Evolutionary conservation across 2,113 vertebrate species (phyloP).

Genomic region (Anguilla rostrata): DNA sequence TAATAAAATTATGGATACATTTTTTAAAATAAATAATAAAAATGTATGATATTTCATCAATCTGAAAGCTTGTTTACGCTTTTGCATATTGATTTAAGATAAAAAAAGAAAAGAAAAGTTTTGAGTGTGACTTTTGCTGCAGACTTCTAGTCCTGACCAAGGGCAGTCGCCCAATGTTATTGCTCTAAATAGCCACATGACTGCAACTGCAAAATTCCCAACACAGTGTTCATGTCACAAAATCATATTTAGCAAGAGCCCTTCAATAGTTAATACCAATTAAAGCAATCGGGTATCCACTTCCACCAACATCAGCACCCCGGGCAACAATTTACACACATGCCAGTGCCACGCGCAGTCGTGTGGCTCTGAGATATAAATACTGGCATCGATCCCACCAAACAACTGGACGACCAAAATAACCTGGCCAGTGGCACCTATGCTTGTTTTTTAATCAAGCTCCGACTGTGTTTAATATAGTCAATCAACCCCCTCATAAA

Average conservation of each 20-base stretch:
- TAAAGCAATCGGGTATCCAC: constrained; percentile 15
- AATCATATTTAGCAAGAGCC: constrained; percentile 35
- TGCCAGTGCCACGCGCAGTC: constrained; percentile 26
- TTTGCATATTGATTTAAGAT: too few species aligned
- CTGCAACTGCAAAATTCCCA: constrained; percentile 12
- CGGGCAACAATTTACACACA: constrained; percentile 24
- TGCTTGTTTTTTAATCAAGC: neutral
- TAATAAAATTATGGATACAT: too few species aligned
- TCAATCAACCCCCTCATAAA: neutral
- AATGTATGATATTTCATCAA: too few species aligned
- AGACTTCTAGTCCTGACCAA: neutral
- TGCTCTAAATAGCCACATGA: constrained; percentile 30
- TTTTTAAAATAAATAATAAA: too few species aligned
- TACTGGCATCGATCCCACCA: constrained; percentile 18
- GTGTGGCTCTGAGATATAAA: constrained; percentile 19
- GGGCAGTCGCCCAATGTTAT: constrained; percentile 20
- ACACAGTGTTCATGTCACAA: constrained; percentile 23
- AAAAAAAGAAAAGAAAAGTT: neutral
- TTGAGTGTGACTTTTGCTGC: neutral
- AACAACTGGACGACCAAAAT: constrained; percentile 35
- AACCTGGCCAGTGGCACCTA: constrained; percentile 5
- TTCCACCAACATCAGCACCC: constrained; percentile 24
- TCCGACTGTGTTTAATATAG: neutral
- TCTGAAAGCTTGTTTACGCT: too few species aligned
- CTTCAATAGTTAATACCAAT: constrained; percentile 40